These are phyloP conservation scores for Malacosoma neustria DNA, from an alignment of 2,888 invertebrate genomes.

Conservation along the genomic window DNA sequence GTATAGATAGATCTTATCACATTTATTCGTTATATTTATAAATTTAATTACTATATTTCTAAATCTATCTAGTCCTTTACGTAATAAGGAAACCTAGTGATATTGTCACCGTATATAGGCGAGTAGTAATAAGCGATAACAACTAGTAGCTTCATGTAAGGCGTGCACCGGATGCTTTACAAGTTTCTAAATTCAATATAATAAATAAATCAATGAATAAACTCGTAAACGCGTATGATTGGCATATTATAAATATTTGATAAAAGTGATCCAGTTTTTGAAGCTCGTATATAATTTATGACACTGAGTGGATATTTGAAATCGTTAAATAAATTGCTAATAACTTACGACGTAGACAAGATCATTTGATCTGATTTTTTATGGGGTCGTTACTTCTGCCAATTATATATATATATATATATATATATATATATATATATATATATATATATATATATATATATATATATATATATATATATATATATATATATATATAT, in stretches of 20 bases:
- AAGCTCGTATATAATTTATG: conserved; percentile 28
- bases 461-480: too few relatives aligned
- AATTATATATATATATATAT: too few relatives aligned
- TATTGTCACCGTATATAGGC: neutral
- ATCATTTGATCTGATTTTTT: conserved; percentile 3
- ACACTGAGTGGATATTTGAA: conserved; percentile 20
- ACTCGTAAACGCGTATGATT: conserved; percentile 35
- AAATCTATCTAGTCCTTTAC: too few relatives aligned
- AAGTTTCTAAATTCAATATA: conserved; percentile 24
- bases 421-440: too few relatives aligned
- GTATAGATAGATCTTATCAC: too few relatives aligned
- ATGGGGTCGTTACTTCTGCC: neutral
- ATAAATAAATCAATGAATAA: conserved; percentile 36
- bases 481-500: too few relatives aligned
- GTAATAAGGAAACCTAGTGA: neutral
- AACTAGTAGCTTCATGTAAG: conserved; percentile 7
- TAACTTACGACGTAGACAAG: conserved; percentile 11
- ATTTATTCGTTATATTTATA: too few relatives aligned
- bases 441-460: too few relatives aligned
- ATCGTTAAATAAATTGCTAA: conserved; percentile 19
- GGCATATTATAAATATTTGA: conserved; percentile 37
- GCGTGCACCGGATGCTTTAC: conserved; percentile 24
- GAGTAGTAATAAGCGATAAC: neutral
- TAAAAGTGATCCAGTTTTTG: conserved; percentile 29
- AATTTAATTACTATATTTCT: too few relatives aligned